A percentile compares a stretch with the other conserved stretches of the same genome.
Evolutionary conservation across 2,888 invertebrate species (phyloP).

Genomic region (Folsomia candida): DNA sequence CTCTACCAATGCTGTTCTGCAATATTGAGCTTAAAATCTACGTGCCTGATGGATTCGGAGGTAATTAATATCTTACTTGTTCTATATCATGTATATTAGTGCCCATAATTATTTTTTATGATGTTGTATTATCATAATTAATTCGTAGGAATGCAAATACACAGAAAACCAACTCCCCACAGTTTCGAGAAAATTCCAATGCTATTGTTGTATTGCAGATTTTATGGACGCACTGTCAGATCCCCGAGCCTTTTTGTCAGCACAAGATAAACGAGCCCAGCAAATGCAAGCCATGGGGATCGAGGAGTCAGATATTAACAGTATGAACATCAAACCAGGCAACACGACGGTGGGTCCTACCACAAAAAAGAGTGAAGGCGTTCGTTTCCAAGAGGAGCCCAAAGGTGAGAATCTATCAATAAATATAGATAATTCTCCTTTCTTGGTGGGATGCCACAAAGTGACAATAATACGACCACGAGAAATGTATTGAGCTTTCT

Average conservation of each 20-base stretch:
- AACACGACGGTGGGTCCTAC: conserved; percentile 36
- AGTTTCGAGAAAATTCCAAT: too few species aligned
- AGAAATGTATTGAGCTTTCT: too few species aligned
- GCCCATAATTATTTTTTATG: too few species aligned
- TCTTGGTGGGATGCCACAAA: not conserved
- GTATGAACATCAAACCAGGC: conserved; percentile 51
- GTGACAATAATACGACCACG: too few species aligned
- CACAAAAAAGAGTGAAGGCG: conserved; percentile 43
- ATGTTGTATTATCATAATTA: too few species aligned
- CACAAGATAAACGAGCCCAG: conserved; percentile 85
- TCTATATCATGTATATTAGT: not conserved
- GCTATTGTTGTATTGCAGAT: conserved; percentile 59
- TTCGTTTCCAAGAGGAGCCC: conserved; percentile 49
- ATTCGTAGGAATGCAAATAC: not conserved
- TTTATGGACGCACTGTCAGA: conserved; percentile 98
- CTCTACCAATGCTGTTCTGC: conserved; percentile 97
- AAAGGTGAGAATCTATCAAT: conserved; percentile 35
- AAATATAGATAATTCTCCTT: not conserved
- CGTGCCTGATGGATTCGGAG: conserved; percentile 97
- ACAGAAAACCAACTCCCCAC: too few species aligned
- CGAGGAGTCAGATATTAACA: conserved; percentile 67
- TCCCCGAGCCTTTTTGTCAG: conserved; percentile 94
- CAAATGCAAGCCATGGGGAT: conserved; percentile 98
- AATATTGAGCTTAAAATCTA: conserved; percentile 99
- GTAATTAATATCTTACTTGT: too few species aligned